phyloP scores from a whole-genome alignment of 2,113 vertebrate genomes.

The Nerophis lumbriciformis region DNA sequence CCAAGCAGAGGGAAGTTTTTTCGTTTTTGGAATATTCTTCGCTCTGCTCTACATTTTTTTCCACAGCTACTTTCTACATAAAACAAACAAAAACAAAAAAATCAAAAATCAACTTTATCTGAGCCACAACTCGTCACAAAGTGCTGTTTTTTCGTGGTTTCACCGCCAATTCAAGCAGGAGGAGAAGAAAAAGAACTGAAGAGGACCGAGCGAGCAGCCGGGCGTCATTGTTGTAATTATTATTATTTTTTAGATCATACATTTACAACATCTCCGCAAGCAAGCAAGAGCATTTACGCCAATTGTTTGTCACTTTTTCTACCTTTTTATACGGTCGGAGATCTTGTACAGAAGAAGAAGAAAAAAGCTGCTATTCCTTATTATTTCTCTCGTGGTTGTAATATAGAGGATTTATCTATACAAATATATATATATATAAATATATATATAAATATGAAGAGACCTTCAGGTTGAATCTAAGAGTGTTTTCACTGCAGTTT shows the following conservation, averaged over 20 bases:
- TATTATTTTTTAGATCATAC: conserved; percentile 18
- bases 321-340: conserved; percentile 92
- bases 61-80: conserved; percentile 2
- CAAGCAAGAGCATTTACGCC: conserved; percentile 81
- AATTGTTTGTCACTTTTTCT: conserved; percentile 94
- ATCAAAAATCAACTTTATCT: neutral
- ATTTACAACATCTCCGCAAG: conserved; percentile 57
- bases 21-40: conserved; percentile 2
- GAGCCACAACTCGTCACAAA: conserved; percentile 44
- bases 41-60: conserved; percentile 6
- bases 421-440: conserved; percentile 7
- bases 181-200: too few relatives aligned
- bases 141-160: conserved; percentile 36
- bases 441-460: conserved; percentile 19
- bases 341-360: conserved; percentile 84
- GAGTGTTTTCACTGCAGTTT: conserved; percentile 67
- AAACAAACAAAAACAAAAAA: neutral
- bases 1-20: conserved; percentile 18
- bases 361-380: conserved; percentile 89
- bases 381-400: conserved; percentile 92
- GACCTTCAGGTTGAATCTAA: conserved; percentile 86
- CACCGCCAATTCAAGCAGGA: conserved; percentile 7
- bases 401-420: conserved; percentile 55
- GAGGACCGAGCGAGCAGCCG: too few relatives aligned
- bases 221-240: too few relatives aligned